A percentile compares a stretch with the other conserved stretches of the same genome.
phyloP scores from a whole-genome alignment of 2,888 invertebrate genomes.

The Parascotia fuliginaria region DNA sequence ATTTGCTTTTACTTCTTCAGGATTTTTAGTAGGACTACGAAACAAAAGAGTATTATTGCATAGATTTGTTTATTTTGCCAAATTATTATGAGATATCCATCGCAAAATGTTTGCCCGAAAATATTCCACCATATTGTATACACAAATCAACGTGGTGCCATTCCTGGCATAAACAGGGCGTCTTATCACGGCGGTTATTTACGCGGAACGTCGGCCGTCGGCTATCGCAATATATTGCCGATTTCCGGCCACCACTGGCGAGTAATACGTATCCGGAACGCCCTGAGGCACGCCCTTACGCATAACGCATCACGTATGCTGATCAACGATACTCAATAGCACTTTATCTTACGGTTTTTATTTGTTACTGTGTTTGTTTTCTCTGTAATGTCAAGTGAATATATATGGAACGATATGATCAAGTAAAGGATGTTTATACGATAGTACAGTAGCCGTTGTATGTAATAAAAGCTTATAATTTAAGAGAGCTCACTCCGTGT shows the following conservation, averaged over 20 bases:
- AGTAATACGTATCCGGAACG: slow-evolving; percentile 82
- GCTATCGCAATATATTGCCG: slow-evolving; percentile 76
- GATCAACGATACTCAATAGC: slow-evolving; percentile 2
- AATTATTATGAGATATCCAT: too few relatives aligned
- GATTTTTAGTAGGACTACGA: too few relatives aligned
- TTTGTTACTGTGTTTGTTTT: neutral
- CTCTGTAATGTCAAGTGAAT: too few relatives aligned
- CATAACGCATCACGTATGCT: slow-evolving; percentile 42
- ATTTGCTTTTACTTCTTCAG: too few relatives aligned
- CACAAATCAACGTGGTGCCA: slow-evolving; percentile 42
- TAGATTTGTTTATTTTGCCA: too few relatives aligned
- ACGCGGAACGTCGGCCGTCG: slow-evolving; percentile 57
- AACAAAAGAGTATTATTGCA: too few relatives aligned
- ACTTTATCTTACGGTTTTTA: slow-evolving; percentile 1
- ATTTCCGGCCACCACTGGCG: slow-evolving; percentile 79
- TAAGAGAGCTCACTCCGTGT: too few relatives aligned
- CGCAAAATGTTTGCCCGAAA: slow-evolving; percentile 3
- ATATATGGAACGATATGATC: too few relatives aligned
- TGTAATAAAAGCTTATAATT: too few relatives aligned
- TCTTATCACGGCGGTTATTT: slow-evolving; percentile 61
- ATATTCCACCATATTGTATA: slow-evolving; percentile 22
- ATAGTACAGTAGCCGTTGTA: too few relatives aligned
- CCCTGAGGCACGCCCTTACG: slow-evolving; percentile 58
- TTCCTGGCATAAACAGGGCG: slow-evolving; percentile 63
- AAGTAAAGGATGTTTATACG: too few relatives aligned